A percentile compares a stretch with the other conserved stretches of the same genome.
Evolutionary conservation across 35 echinoderm and acorn worm genomes (phyloP).

Genomic region (Nesometra sesokonis): DNA sequence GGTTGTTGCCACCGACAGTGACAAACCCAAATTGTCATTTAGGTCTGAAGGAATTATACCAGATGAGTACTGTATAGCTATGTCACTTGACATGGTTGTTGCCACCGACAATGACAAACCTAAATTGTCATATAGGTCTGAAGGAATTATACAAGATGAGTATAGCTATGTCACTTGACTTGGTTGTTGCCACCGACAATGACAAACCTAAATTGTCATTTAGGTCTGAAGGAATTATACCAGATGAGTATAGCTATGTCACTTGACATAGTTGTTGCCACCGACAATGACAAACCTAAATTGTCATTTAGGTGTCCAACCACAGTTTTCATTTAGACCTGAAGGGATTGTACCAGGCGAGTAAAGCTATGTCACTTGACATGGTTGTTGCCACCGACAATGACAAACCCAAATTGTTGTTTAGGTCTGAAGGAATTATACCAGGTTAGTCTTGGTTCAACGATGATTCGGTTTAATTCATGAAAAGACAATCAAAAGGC

Average conservation of each 20-base stretch:
- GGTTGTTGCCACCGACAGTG: constrained; percentile 63
- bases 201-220: neutral
- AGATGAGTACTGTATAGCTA: no score
- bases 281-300: constrained; percentile 40
- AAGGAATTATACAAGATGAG: no score
- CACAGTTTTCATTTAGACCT: constrained; percentile 59
- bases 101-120: no score
- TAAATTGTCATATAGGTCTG: no score
- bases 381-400: constrained; percentile 75
- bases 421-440: constrained; percentile 47
- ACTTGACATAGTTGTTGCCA: constrained; percentile 75
- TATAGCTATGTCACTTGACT: no score
- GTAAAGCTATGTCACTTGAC: constrained; percentile 57
- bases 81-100: no score
- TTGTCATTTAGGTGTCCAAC: constrained; percentile 55
- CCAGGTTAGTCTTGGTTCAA: no score
- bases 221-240: no score
- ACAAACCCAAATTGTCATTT: constrained; percentile 46
- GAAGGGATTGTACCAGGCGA: constrained; percentile 57
- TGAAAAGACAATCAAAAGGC: no score
- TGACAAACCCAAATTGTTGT: constrained; percentile 37
- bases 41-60: constrained; percentile 44
- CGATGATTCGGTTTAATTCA: no score
- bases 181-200: no score
- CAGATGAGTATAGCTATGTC: constrained; percentile 88